Conservation (phyloP, 2,888 invertebrate genomes). For the Polydrusus cervinus region DNA sequence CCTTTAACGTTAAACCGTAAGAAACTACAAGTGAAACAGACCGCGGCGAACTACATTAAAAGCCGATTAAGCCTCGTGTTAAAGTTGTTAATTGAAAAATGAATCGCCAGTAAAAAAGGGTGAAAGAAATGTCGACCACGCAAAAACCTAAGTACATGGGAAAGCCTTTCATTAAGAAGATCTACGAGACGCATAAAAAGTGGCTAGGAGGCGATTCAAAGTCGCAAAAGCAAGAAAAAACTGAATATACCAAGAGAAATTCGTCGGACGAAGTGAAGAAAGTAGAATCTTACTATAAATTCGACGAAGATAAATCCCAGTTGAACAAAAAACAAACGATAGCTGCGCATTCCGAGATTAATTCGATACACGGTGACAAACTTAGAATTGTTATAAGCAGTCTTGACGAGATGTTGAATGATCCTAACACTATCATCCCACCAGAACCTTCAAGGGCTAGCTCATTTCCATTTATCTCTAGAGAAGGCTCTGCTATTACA, state of each 20-base stretch:
- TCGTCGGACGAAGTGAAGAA: slow-evolving; percentile 58
- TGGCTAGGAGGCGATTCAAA: slow-evolving; percentile 58
- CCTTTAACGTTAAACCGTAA: slow-evolving; percentile 34
- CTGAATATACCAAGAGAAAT: slow-evolving; percentile 53
- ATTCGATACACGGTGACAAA: slow-evolving; percentile 63
- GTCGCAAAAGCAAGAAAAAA: slow-evolving; percentile 39
- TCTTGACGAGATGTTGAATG: slow-evolving; percentile 74
- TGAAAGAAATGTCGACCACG: slow-evolving; percentile 61
- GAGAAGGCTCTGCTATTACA: slow-evolving; percentile 16
- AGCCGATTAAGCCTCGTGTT: slow-evolving; percentile 37
- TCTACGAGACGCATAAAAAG: slow-evolving; percentile 65
- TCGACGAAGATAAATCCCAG: slow-evolving; percentile 52
- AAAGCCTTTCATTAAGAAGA: slow-evolving; percentile 64
- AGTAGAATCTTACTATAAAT: slow-evolving; percentile 63
- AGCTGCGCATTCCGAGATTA: not conserved
- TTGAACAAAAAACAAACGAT: slow-evolving; percentile 48
- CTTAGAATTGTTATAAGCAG: slow-evolving; percentile 73
- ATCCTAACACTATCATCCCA: slow-evolving; percentile 65
- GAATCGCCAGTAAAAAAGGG: slow-evolving; percentile 31
- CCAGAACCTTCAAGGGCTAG: not conserved
- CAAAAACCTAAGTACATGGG: slow-evolving; percentile 59
- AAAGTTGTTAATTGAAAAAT: slow-evolving; percentile 48
- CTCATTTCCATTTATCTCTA: not conserved
- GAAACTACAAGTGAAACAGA: slow-evolving; percentile 44
- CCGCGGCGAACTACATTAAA: slow-evolving; percentile 48